These are phyloP conservation scores for Cosmia trapezina DNA, from an alignment of 2,888 invertebrate species.

Conservation along the genomic window DNA sequence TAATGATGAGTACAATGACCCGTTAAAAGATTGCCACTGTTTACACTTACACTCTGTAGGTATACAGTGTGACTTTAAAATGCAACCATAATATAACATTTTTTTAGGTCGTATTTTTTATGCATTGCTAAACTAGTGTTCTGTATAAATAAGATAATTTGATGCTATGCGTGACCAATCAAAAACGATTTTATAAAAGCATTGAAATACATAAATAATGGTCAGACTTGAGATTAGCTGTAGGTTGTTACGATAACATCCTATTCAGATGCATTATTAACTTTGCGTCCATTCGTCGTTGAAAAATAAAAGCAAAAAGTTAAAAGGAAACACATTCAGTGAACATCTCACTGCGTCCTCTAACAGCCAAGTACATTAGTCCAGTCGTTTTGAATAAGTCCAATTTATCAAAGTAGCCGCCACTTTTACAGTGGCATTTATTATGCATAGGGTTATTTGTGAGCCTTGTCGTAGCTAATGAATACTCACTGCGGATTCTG, in stretches of 20 bases:
- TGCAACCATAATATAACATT: conserved; percentile 3
- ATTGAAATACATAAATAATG: conserved; percentile 25
- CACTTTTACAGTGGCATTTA: conserved; percentile 60
- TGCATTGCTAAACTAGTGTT: conserved; percentile 13
- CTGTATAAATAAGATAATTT: conserved; percentile 1
- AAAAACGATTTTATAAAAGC: conserved; percentile 21
- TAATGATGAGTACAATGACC: no score
- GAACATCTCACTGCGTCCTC: conserved; percentile 14
- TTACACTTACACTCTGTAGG: no score
- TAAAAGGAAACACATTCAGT: conserved; percentile 21
- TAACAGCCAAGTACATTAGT: conserved; percentile 10
- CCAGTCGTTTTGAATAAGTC: conserved; percentile 48
- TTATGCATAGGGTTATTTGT: conserved; percentile 74
- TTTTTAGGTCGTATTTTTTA: background rate
- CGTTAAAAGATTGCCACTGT: no score
- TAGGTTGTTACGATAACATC: conserved; percentile 30
- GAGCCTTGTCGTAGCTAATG: conserved; percentile 68
- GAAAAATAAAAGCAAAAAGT: conserved; percentile 27
- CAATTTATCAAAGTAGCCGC: conserved; percentile 41
- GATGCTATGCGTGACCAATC: conserved; percentile 32
- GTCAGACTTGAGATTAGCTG: conserved; percentile 20
- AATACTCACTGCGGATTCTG: conserved; percentile 63
- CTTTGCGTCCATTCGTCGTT: conserved; percentile 17
- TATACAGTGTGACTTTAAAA: conserved; percentile 1
- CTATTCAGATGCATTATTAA: conserved; percentile 22